A percentile compares a stretch with the other conserved stretches of the same genome.
Evolutionary conservation across 2,797 vertebrate genomes (phyloP).

Genomic region (Argyrosomus regius): DNA sequence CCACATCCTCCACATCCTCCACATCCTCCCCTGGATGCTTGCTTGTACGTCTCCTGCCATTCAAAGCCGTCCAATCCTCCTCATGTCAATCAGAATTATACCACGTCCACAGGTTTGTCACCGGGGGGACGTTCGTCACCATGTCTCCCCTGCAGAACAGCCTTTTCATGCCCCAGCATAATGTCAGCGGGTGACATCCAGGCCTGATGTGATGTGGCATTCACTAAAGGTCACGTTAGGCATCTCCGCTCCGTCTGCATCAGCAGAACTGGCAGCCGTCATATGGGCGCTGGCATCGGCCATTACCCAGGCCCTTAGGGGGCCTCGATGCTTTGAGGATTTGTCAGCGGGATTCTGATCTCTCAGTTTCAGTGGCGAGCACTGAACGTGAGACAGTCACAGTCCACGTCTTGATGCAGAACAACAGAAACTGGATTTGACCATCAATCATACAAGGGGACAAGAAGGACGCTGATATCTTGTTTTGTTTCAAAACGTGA

Average conservation of each 20-base stretch:
- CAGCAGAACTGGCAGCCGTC: slow-evolving; percentile 85
- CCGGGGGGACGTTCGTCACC: slow-evolving; percentile 80
- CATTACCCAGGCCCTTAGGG: slow-evolving; percentile 79
- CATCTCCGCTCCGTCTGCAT: slow-evolving; percentile 85
- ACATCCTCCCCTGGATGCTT: slow-evolving; percentile 33
- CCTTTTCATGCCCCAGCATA: slow-evolving; percentile 94
- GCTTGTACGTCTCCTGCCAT: slow-evolving; percentile 60
- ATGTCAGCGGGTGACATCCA: slow-evolving; percentile 96
- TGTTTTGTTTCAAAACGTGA: slow-evolving; percentile 50
- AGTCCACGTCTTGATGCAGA: slow-evolving; percentile 37
- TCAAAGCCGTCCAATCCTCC: slow-evolving; percentile 69
- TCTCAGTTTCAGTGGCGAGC: slow-evolving; percentile 57
- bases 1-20: slow-evolving; percentile 33
- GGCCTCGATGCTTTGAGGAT: slow-evolving; percentile 70
- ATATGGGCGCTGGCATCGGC: slow-evolving; percentile 85
- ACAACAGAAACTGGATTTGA: slow-evolving; percentile 50
- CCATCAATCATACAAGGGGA: slow-evolving; percentile 41
- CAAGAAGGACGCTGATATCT: slow-evolving; percentile 12
- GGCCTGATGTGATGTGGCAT: slow-evolving; percentile 98
- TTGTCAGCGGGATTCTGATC: slow-evolving; percentile 78
- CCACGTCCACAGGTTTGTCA: slow-evolving; percentile 79
- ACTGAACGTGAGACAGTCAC: slow-evolving; percentile 27
- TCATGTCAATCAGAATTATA: slow-evolving; percentile 82
- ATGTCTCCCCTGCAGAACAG: slow-evolving; percentile 87
- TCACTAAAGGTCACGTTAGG: slow-evolving; percentile 98